Conservation (phyloP, 1,140 invertebrate genomes). For the Atta texana region DNA sequence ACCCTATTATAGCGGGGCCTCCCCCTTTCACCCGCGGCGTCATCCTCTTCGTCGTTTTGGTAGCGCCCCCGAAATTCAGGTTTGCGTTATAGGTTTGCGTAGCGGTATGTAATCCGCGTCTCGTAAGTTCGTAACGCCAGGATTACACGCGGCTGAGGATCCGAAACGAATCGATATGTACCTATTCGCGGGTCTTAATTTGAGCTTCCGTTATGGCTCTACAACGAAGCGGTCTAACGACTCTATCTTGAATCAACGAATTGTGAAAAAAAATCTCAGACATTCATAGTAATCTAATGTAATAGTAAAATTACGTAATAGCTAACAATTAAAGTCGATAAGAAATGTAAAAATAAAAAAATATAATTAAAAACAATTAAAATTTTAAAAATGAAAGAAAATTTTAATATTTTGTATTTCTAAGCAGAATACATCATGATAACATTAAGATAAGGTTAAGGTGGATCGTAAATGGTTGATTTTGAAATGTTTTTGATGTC, state of each 20-base stretch:
- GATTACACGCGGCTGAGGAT: conserved; percentile 59
- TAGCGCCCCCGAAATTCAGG: conserved; percentile 40
- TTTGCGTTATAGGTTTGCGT: conserved; percentile 56
- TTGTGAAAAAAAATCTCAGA: not conserved
- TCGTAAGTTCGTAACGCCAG: conserved; percentile 61
- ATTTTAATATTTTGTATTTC: not conserved
- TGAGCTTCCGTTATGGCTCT: not conserved
- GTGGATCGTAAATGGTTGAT: no score
- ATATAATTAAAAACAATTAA: not conserved
- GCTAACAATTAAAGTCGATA: not conserved
- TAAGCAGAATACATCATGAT: no score
- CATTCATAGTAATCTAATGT: not conserved
- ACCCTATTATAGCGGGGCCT: conserved; percentile 33
- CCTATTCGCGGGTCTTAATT: conserved; percentile 58
- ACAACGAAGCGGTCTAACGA: conserved; percentile 31
- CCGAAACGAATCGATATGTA: conserved; percentile 62
- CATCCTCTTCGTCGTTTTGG: conserved; percentile 44
- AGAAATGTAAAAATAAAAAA: not conserved
- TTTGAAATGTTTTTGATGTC: no score
- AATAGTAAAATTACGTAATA: not conserved
- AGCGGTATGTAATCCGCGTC: conserved; percentile 63
- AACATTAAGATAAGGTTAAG: no score
- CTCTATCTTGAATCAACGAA: not conserved
- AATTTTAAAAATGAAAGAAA: not conserved
- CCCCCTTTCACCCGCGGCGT: conserved; percentile 32